phyloP scores from a whole-genome alignment of 2,888 invertebrate genomes.

The Drosophila anomalata region DNA sequence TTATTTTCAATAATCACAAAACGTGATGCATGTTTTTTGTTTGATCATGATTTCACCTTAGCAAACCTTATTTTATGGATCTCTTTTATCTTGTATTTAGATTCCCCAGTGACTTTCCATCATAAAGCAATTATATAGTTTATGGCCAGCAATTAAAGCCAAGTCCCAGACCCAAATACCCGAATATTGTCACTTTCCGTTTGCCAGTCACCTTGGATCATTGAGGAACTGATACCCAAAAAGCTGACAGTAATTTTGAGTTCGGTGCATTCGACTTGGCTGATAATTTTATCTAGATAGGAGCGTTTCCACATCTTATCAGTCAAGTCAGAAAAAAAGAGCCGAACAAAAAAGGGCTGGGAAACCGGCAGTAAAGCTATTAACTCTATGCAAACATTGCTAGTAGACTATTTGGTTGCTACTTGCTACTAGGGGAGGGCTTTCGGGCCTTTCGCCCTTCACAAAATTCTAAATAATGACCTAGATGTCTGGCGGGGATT shows the following conservation, averaged over 20 bases:
- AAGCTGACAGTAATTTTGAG: conserved; percentile 53
- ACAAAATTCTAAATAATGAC: conserved; percentile 42
- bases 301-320: conserved; percentile 52
- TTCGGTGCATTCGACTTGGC: conserved; percentile 40
- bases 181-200: conserved; percentile 15
- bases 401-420: conserved; percentile 30
- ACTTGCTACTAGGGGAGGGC: conserved; percentile 31
- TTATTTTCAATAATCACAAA: neutral
- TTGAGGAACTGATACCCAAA: conserved; percentile 34
- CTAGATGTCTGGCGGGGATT: conserved; percentile 43
- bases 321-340: conserved; percentile 55
- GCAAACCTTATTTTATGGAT: conserved; percentile 8
- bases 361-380: neutral
- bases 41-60: neutral
- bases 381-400: conserved; percentile 56
- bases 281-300: conserved; percentile 40
- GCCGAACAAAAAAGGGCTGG: conserved; percentile 11
- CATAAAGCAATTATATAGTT: conserved; percentile 11
- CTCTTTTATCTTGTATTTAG: neutral
- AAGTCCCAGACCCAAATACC: conserved; percentile 19
- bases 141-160: conserved; percentile 11
- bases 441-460: conserved; percentile 43
- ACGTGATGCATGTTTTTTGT: neutral
- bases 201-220: conserved; percentile 36
- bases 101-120: conserved; percentile 33